phyloP scores from a whole-genome alignment of 2,888 invertebrate genomes.

The Dermolepida albohirtum region DNA sequence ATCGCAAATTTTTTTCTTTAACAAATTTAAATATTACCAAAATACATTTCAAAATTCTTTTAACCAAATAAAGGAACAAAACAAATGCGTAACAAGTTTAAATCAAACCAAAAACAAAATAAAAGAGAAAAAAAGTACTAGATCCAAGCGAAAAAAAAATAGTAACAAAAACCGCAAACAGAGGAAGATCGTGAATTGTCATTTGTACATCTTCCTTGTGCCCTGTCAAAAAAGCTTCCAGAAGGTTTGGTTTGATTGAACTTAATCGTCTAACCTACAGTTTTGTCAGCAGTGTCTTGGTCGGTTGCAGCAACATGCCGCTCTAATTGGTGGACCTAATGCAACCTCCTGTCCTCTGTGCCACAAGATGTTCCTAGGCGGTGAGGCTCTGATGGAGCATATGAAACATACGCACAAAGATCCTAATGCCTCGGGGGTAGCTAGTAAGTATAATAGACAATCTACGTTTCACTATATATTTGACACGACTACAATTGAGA shows the following conservation, averaged over 20 bases:
- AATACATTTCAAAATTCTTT: no score
- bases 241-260: slow-evolving; percentile 59
- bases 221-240: slow-evolving; percentile 23
- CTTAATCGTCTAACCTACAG: slow-evolving; percentile 46
- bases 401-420: slow-evolving; percentile 97
- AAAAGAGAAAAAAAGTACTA: slow-evolving; percentile 24
- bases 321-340: slow-evolving; percentile 91
- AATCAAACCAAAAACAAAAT: slow-evolving; percentile 50
- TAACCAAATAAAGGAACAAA: not conserved
- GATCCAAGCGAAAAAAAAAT: slow-evolving; percentile 8
- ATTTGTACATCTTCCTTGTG: not conserved
- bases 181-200: not conserved
- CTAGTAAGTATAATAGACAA: slow-evolving; percentile 77
- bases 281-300: slow-evolving; percentile 88
- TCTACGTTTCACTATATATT: no score
- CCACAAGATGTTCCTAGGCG: slow-evolving; percentile 93
- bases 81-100: slow-evolving; percentile 43
- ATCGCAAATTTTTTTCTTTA: no score
- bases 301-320: slow-evolving; percentile 96
- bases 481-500: no score
- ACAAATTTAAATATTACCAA: no score
- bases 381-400: slow-evolving; percentile 94
- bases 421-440: slow-evolving; percentile 88
- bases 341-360: slow-evolving; percentile 93
- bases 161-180: slow-evolving; percentile 1